These are phyloP conservation scores for Virgularia gustaviana DNA, from an alignment of 92 coral and sea anemone species.

Conservation along the genomic window DNA sequence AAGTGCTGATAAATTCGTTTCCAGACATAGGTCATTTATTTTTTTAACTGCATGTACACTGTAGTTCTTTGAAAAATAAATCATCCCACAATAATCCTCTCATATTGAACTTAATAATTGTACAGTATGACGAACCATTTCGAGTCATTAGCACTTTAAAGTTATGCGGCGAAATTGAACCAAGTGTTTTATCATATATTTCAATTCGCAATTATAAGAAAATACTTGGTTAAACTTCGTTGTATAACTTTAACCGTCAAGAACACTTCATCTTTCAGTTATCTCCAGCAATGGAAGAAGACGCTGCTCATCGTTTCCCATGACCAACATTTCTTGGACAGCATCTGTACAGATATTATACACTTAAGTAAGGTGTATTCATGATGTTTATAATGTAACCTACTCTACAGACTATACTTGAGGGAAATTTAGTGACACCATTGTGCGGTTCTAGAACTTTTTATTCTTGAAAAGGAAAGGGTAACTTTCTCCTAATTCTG, in stretches of 20 bases:
- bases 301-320: conserved; percentile 91
- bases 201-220: neutral
- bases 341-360: conserved; percentile 90
- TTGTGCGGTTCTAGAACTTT: neutral
- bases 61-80: too few species aligned
- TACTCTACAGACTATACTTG: neutral
- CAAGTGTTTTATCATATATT: neutral
- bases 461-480: neutral
- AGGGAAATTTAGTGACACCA: too few species aligned
- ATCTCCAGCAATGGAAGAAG: conserved; percentile 98
- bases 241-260: neutral
- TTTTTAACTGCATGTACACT: too few species aligned
- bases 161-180: too few species aligned
- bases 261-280: conserved; percentile 50
- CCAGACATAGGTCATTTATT: too few species aligned
- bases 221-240: neutral
- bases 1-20: too few species aligned
- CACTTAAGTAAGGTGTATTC: conserved; percentile 73
- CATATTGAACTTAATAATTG: too few species aligned
- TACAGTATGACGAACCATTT: too few species aligned
- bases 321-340: conserved; percentile 94
- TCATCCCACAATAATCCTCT: too few species aligned
- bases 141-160: too few species aligned
- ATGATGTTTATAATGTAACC: neutral
- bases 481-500: too few species aligned